Conservation (phyloP, 2,113 vertebrate species). For the Mungos mungo region DNA sequence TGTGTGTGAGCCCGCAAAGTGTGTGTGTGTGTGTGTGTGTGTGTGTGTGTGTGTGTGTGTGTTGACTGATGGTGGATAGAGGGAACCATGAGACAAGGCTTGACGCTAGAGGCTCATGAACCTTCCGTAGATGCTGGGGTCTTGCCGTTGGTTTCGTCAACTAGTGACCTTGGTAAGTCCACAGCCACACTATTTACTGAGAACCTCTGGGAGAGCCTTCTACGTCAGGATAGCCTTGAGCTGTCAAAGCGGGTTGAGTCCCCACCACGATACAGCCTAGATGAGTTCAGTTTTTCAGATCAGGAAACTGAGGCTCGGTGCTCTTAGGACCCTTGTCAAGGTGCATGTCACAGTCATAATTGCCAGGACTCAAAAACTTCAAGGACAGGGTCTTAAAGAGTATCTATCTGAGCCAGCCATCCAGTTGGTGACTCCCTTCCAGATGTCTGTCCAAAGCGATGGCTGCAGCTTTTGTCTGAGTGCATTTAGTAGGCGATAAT, state of each 20-base stretch:
- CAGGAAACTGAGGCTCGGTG: not conserved
- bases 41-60: not conserved
- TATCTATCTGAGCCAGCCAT: not conserved
- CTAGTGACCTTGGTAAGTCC: not conserved
- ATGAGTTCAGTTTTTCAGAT: not conserved
- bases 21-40: too few species aligned
- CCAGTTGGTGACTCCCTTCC: not conserved
- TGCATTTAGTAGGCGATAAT: not conserved
- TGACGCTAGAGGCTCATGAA: not conserved
- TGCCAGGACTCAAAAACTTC: not conserved
- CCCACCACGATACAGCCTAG: not conserved
- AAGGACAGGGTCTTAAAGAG: accelerated
- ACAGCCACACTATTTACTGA: not conserved
- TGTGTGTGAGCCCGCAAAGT: too few species aligned
- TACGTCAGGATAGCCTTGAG: not conserved
- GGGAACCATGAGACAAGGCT: not conserved
- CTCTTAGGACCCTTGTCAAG: not conserved
- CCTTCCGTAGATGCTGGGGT: not conserved
- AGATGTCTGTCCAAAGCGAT: not conserved
- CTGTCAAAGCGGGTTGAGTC: not conserved
- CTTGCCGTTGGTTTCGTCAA: not conserved
- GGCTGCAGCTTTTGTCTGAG: not conserved
- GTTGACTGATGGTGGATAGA: too few species aligned
- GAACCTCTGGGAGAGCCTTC: accelerated
- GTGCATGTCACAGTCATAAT: not conserved